A percentile compares a stretch with the other conserved stretches of the same genome.
These are phyloP conservation scores for Caenorhabditis parvicauda DNA, from an alignment of 2,888 invertebrate species.

Conservation along the genomic window DNA sequence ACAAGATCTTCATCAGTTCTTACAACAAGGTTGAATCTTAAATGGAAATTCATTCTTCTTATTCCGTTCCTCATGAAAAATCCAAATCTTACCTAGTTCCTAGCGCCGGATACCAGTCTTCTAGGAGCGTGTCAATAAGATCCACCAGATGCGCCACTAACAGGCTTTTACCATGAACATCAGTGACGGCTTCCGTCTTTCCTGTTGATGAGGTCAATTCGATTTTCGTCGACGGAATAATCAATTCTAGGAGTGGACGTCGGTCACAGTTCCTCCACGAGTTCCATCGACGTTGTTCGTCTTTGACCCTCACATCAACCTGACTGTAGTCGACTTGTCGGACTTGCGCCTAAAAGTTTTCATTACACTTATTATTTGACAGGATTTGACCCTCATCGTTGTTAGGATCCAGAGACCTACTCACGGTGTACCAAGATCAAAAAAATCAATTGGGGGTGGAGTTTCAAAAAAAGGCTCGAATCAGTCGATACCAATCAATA, in stretches of 20 bases:
- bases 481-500: no score
- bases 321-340: conserved; percentile 56
- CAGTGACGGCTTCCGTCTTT: conserved; percentile 24
- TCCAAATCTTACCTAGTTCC: no score
- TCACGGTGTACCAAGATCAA: no score
- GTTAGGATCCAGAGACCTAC: no score
- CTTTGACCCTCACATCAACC: conserved; percentile 34
- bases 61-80: no score
- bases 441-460: no score
- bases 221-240: conserved; percentile 41
- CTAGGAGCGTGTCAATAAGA: conserved; percentile 89
- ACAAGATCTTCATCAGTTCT: no score
- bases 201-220: conserved; percentile 5
- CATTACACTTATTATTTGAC: not conserved
- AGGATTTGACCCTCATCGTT: no score
- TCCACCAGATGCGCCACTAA: conserved; percentile 84
- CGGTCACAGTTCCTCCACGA: conserved; percentile 24
- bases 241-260: conserved; percentile 46
- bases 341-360: no score
- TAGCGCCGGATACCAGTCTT: conserved; percentile 77
- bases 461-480: no score
- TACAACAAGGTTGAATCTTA: no score
- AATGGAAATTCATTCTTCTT: no score
- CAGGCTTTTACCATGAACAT: conserved; percentile 32
- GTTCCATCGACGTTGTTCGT: conserved; percentile 51